Base-by-base conservation (phyloP, 2,888 invertebrate species). In the Philaethria dido region DNA sequence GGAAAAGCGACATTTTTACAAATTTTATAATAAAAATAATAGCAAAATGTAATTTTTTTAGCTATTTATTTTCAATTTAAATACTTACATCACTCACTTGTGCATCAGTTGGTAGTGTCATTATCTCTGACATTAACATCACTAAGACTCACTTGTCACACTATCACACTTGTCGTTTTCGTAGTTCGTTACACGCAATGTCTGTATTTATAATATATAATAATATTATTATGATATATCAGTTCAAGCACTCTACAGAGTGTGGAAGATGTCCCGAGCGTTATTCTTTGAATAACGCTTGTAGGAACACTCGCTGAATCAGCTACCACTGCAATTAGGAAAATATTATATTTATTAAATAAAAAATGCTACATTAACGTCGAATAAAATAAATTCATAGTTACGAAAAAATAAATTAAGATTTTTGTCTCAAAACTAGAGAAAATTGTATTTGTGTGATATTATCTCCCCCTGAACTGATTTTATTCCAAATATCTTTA, bases 231-330 rank as follows among this genome's bases (percentile, higher is more conserved):
- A 59, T 36, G n/a, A 25, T 42, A 74, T 73, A 70, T 73, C 74
- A 71, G 64, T 74, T 72, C 16, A 16, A 62, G 68, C 75, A 75
- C 68, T 54, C 84, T 79, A 92, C 75, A 92, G 83, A 72, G 92
- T 92, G 84, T 92, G 86, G 84, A 91, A 92, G 71, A 92, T 81
- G 84, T 92, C 90, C 83, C 91, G 79, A 16, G 92, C 92, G 85
- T 86, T 91, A 85, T 91, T 86, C 84, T 92, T 91, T 0, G 92
- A 92, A 84, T 91, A 92, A 77, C 92, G 92, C 86, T 80, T 89
- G 78, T 85, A 87, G 82, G 92, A 91, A 80, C 88, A 88, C 81
- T 92, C 92, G 88, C 92, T 92, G 86, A 92, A 92, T 92, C 92
- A 92, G 92, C 92, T 92, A 76, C 92, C 92, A 84, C 92, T 92